phyloP scores from a whole-genome alignment of 1,140 invertebrate genomes.

The Diorhabda elongata region DNA sequence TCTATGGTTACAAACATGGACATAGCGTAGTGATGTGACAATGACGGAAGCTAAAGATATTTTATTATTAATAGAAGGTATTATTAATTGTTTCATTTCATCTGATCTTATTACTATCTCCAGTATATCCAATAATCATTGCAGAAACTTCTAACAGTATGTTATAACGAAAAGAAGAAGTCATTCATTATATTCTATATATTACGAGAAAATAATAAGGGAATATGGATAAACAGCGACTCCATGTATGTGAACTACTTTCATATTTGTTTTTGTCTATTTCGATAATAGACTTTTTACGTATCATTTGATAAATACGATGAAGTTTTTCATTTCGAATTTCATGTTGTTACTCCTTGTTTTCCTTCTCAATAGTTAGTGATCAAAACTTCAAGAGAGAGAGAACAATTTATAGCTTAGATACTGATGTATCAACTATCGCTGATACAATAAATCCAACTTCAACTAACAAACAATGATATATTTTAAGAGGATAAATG shows the following conservation, averaged over 20 bases:
- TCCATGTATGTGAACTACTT: not conserved
- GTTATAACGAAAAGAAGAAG: no score
- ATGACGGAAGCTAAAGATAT: no score
- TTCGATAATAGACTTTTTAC: slow-evolving; percentile 10
- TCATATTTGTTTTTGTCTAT: slow-evolving; percentile 9
- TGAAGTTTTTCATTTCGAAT: slow-evolving; percentile 6
- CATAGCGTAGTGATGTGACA: no score
- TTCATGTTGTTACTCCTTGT: not conserved
- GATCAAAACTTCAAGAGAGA: slow-evolving; percentile 4
- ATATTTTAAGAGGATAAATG: not conserved
- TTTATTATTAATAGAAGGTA: no score
- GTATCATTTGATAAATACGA: slow-evolving; percentile 7
- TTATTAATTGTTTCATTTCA: no score
- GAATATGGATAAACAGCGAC: slow-evolving; percentile 9
- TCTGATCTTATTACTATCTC: no score
- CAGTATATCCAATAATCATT: no score
- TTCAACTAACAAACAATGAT: not conserved
- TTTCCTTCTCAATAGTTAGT: not conserved
- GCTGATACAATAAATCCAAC: not conserved
- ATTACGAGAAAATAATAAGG: not conserved
- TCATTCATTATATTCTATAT: no score
- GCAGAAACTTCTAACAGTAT: no score
- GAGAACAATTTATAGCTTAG: not conserved
- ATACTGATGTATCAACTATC: not conserved
- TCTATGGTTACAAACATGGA: no score